Base-by-base conservation (phyloP, 2,888 invertebrate species). In the Volucella inflata region DNA sequence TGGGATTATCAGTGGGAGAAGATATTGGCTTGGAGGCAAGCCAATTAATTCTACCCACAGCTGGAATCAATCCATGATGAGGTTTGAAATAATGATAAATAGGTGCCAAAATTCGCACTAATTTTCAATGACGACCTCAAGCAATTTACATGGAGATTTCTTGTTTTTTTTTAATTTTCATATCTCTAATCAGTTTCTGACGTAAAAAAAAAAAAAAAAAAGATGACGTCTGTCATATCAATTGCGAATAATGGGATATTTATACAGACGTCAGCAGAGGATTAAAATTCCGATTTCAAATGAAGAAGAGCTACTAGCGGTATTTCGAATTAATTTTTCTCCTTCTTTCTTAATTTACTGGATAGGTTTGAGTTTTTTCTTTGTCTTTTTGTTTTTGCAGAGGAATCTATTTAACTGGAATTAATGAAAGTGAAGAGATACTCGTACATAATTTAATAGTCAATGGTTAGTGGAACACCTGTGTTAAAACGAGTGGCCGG, bases 221-320 rank as follows among this genome's bases (percentile, higher is more conserved):
- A 48, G 10, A n/a, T 68, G 70, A 62, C 44, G 38, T 57, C 59
- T 17, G 40, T 42, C 6, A 17, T 55, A 76, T 59, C 76, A 68
- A 68, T 68, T 68, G 60, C 67, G 60, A 17, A 60, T 76, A 68
- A 76, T 68, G 36, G 57, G 57, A 59, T 50, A 76, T 67, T 77
- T 68, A 75, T 77, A 17, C 77, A 46, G 68, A 77, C 77, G 68
- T 77, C 68, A 77, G 68, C 46, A 62, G 60, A 51, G 57, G 76
- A 77, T 77, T 60, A 55, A 53, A 68, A 50, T 68, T 53, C 60
- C 21, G 14, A 60, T 59, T 51, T 14, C 44, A 30, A 17, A 70
- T 46, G 53, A 55, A 38, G 11, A 30, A 68, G 30, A 30, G 30
- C 30, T 55, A 46, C 40, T 62, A 71, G 44, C 10, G 46, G 36